Percentiles rank a stretch among this genome's conserved stretches.
phyloP scores from a whole-genome alignment of 1,140 invertebrate genomes.

The Euwallacea similis region DNA sequence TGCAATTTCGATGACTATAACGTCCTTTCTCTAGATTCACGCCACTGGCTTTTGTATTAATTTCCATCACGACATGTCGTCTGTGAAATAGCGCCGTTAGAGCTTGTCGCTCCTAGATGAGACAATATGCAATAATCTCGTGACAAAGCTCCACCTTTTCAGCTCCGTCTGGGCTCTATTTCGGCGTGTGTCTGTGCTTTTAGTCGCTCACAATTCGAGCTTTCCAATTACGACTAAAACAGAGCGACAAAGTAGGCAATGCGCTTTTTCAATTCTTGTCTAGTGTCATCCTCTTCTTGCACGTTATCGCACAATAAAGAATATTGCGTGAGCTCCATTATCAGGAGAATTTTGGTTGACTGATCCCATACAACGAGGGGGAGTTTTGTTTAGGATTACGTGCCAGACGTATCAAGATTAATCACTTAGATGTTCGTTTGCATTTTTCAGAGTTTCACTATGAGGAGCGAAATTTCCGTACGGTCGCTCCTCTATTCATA shows the following conservation, averaged over 20 bases:
- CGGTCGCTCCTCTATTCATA: too few species aligned
- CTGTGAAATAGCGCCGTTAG: too few species aligned
- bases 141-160: not conserved
- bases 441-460: constrained; percentile 22
- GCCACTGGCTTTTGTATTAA: too few species aligned
- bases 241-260: constrained; percentile 6
- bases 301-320: constrained; percentile 14
- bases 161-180: not conserved
- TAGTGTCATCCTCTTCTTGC: constrained; percentile 15
- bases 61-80: too few species aligned
- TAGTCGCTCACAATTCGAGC: not conserved
- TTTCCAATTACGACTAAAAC: constrained; percentile 15
- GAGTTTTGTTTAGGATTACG: constrained; percentile 8
- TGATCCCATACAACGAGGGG: constrained; percentile 23
- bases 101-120: not conserved
- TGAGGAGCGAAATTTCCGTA: not conserved
- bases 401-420: constrained; percentile 30
- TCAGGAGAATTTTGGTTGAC: constrained; percentile 35
- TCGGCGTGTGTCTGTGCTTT: not conserved
- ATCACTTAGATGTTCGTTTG: constrained; percentile 33
- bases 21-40: too few species aligned
- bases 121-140: constrained; percentile 1
- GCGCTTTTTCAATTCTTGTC: constrained; percentile 16
- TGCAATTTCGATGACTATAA: too few species aligned
- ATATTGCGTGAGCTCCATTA: constrained; percentile 28